These are phyloP conservation scores for Sebastes paucispinis DNA, from an alignment of 2,797 vertebrate genomes.

Conservation along the genomic window DNA sequence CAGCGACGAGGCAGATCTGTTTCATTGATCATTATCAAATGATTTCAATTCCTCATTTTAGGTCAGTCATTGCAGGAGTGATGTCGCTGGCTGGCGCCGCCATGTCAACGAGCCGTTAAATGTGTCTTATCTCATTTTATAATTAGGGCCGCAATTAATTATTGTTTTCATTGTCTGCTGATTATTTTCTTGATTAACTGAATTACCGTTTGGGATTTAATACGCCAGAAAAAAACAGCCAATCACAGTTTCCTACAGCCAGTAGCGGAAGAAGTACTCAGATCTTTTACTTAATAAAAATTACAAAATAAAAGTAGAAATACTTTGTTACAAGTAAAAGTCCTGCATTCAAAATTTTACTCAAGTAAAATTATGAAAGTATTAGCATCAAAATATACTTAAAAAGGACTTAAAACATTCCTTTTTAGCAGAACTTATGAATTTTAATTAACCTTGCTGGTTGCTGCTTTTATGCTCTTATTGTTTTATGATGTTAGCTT, in stretches of 20 bases:
- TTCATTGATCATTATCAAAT: slow-evolving; percentile 24
- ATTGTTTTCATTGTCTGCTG: not conserved
- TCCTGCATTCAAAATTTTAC: too few species aligned
- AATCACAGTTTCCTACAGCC: too few species aligned
- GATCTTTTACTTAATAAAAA: too few species aligned
- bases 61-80: slow-evolving; percentile 51
- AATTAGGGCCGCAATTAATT: not conserved
- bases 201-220: not conserved
- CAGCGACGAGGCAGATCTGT: slow-evolving; percentile 1
- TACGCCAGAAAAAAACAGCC: not conserved
- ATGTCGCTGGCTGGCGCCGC: slow-evolving; percentile 52
- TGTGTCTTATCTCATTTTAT: not conserved
- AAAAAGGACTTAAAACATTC: too few species aligned
- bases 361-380: not conserved
- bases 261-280: too few species aligned
- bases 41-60: slow-evolving; percentile 68
- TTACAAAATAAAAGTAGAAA: not conserved
- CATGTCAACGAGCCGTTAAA: not conserved
- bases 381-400: too few species aligned
- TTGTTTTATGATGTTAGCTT: too few species aligned
- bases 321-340: not conserved
- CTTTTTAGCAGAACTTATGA: too few species aligned
- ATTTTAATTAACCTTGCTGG: too few species aligned
- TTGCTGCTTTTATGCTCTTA: too few species aligned
- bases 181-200: not conserved